Base-by-base conservation (phyloP, 1,140 invertebrate genomes). In the Mactra quadrangularis region DNA sequence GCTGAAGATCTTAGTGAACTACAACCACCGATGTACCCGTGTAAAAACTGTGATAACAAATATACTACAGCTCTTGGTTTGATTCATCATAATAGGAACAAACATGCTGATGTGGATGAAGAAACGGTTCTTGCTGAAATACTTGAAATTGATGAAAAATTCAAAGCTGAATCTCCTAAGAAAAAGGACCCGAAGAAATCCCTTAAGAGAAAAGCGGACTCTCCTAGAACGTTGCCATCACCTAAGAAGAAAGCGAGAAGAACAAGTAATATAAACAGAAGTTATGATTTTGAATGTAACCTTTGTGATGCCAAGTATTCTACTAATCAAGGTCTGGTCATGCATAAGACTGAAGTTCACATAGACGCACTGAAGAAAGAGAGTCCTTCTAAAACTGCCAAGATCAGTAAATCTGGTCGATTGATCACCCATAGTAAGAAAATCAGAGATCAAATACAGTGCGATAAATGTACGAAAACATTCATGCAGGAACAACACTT, bases 1-100 rank as follows among this genome's bases (percentile, higher is more conserved):
- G 7, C 29, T 59, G 71, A 57, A 3, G 53, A 59, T 59, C 4
- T 41, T 15, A 27, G 31, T 15, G 71, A 59, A 9, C 22, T 74
- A 13, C 71, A 74, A 33, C 53, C 55, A 29, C 52, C 71, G 31
- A 59, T 62, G 9, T 76, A 76, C 25, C 22, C 74, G 22, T 76
- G 74, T 41, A 62, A 17, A 31, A 11, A 57, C 13, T 76, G 74
- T 64, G 57, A 57, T 9, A 76, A 76, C 47, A 64, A 33, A 25
- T 76, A 76, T 60, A 62, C 74, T 17, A 76, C 55, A 47, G 55
- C 74, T 22, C 47, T 76, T 29, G 59, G 74, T 29, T 41, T 76
- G 25, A 76, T 76, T 31, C 74, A 76, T 31, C 74, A 76, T 52
- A 76, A 47, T 7, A 76, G 74, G 47, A 62, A 19, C 22, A 76